Conservation (phyloP, 1,140 invertebrate species). For the Bathynomus jamesi region DNA sequence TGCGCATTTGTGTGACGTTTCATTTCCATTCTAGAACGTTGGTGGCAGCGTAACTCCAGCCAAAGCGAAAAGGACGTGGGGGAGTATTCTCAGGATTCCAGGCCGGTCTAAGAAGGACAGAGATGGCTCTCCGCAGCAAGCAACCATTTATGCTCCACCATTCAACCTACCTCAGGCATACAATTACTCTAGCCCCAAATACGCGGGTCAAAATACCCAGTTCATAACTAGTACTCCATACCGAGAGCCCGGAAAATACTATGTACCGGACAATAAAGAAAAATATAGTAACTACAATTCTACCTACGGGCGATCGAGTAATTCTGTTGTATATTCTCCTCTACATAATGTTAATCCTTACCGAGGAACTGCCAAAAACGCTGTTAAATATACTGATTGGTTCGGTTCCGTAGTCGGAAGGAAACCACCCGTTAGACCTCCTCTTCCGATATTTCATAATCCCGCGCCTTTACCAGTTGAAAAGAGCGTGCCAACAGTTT, state of each 20-base stretch:
- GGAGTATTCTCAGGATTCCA: slow-evolving; percentile 6
- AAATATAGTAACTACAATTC: not conserved
- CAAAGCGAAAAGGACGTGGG: slow-evolving; percentile 14
- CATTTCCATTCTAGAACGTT: not conserved
- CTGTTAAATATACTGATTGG: slow-evolving; percentile 34
- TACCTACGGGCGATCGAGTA: not conserved
- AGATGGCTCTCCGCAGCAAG: not conserved
- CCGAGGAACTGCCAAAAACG: slow-evolving; percentile 10
- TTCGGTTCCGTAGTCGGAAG: slow-evolving; percentile 32
- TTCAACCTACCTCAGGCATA: slow-evolving; percentile 3
- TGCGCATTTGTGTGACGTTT: too few species aligned
- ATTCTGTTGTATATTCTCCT: not conserved
- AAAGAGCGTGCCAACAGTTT: not conserved
- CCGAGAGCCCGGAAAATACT: not conserved
- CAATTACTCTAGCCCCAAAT: slow-evolving; percentile 6
- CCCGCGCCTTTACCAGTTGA: not conserved
- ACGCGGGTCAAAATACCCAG: not conserved
- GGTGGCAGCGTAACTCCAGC: not conserved
- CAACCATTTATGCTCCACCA: slow-evolving; percentile 6
- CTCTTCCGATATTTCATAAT: slow-evolving; percentile 21
- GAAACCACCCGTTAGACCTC: slow-evolving; percentile 21
- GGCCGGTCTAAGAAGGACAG: slow-evolving; percentile 8
- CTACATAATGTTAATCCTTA: too few species aligned
- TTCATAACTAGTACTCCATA: slow-evolving; percentile 1
- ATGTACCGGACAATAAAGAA: not conserved